A percentile compares a stretch with the other conserved stretches of the same genome.
These are phyloP conservation scores for Hirtodrosophila alboralis DNA, from an alignment of 2,888 invertebrate species.

Conservation along the genomic window DNA sequence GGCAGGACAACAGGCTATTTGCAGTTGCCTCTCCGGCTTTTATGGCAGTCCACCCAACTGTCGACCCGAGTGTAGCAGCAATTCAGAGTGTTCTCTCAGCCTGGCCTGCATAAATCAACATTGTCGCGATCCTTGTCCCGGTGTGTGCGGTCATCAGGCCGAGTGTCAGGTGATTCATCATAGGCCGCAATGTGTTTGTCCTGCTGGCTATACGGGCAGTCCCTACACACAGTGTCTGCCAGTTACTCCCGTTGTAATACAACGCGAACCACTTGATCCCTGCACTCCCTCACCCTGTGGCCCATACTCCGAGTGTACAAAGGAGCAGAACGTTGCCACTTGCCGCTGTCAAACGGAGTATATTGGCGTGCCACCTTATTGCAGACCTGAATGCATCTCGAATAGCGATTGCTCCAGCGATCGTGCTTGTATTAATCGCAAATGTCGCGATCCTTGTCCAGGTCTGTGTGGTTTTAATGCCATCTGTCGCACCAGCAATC, in stretches of 20 bases:
- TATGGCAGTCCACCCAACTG: conserved; percentile 89
- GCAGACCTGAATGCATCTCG: conserved; percentile 90
- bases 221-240: conserved; percentile 86
- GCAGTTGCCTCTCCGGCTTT: conserved; percentile 87
- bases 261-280: conserved; percentile 82
- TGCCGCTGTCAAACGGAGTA: conserved; percentile 89
- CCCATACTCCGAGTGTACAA: conserved; percentile 89
- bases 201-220: conserved; percentile 87
- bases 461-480: conserved; percentile 90
- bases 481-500: conserved; percentile 89
- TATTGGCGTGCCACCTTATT: conserved; percentile 89
- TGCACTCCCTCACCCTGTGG: conserved; percentile 88
- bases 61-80: conserved; percentile 89
- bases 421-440: conserved; percentile 90
- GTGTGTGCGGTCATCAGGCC: conserved; percentile 89
- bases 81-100: conserved; percentile 88
- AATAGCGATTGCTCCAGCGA: conserved; percentile 90
- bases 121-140: conserved; percentile 90
- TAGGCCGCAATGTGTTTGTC: conserved; percentile 89
- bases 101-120: conserved; percentile 89
- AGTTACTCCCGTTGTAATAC: conserved; percentile 16
- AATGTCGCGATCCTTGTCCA: conserved; percentile 91
- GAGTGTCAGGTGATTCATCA: conserved; percentile 89
- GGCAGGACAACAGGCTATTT: conserved; percentile 86
- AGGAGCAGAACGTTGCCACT: conserved; percentile 87